Base-by-base conservation (phyloP, 2,888 invertebrate species). In the Eristalis pertinax region DNA sequence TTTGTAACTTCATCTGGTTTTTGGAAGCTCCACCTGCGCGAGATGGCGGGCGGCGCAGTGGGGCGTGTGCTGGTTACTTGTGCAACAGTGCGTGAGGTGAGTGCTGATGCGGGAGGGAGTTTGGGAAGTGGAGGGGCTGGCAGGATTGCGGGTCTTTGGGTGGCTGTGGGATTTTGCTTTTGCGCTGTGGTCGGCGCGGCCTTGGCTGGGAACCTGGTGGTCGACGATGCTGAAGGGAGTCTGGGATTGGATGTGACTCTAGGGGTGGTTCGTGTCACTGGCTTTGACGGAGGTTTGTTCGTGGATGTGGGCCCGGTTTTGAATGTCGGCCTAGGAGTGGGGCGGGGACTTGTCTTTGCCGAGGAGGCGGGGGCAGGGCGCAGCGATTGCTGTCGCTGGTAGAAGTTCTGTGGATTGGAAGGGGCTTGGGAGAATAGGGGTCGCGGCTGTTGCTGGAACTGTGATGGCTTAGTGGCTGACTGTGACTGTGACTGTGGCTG, bases 261-360 rank as follows among this genome's bases (percentile, higher is more conserved):
- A 15, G 63, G 60, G 62, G 56, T 62, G 29, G 69, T 43, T 41
- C 0, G 32, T 38, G 74, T 22, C 43, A 65, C 56, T 8, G 65
- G 72, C 56, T 29, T 60, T 4, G 60, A 2, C 5, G 11, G 4
- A 11, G 60, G 24, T 11, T 19, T 70, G 35, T 56, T 58, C 32
- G 24, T 62, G 65, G 82, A 65, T 24, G 60, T 13, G 4, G 63
- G 19, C n/a, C 64, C 43, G 8, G 24, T 41, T 41, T 43, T 63
- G 5, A 13, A 7, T 19, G 81, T 63, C 10, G 81, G 15, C 35
- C 19, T 68, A 2, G 43, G 56, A 32, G 85, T 0, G 67, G 76
- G 10, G 13, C 62, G 19, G 67, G 4, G n/a, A 22, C 41, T 15
- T 68, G 43, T 65, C 67, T 72, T 32, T 15, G 35, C 11, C 64